Evolutionary conservation across 2,113 vertebrate genomes (phyloP).

Genomic region (Macquaria australasica): DNA sequence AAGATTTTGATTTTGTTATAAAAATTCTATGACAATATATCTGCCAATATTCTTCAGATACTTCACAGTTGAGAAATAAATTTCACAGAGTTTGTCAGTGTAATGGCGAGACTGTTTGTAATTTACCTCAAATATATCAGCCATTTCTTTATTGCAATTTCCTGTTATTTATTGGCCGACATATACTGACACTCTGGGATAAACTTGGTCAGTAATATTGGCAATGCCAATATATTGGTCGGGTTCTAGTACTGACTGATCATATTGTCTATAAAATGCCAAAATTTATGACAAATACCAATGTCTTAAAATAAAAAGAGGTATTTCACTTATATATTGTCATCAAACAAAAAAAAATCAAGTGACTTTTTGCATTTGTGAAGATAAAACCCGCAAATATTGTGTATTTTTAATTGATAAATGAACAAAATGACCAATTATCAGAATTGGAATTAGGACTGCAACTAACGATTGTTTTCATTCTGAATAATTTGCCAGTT

Average conservation of each 20-base stretch:
- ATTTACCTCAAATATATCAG: neutral
- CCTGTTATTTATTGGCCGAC: neutral
- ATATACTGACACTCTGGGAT: neutral
- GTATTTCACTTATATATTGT: neutral
- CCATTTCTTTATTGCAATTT: neutral
- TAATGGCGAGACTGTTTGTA: neutral
- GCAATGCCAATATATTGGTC: neutral
- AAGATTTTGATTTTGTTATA: neutral
- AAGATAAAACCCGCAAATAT: neutral
- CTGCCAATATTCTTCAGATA: neutral
- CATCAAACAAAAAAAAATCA: neutral
- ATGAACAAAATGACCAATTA: neutral
- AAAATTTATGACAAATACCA: neutral
- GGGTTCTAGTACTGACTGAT: neutral
- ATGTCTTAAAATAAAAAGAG: neutral
- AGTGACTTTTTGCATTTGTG: neutral
- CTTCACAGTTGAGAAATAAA: neutral
- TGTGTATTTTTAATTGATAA: neutral
- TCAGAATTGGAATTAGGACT: neutral
- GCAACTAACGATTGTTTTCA: neutral
- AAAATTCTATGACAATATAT: neutral
- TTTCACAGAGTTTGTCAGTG: neutral
- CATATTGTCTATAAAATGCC: neutral
- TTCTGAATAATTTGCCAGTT: neutral
- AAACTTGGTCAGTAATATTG: neutral